A percentile compares a stretch with the other conserved stretches of the same genome.
phyloP scores from a whole-genome alignment of 2,797 vertebrate genomes.

The Chiloscyllium punctatum region DNA sequence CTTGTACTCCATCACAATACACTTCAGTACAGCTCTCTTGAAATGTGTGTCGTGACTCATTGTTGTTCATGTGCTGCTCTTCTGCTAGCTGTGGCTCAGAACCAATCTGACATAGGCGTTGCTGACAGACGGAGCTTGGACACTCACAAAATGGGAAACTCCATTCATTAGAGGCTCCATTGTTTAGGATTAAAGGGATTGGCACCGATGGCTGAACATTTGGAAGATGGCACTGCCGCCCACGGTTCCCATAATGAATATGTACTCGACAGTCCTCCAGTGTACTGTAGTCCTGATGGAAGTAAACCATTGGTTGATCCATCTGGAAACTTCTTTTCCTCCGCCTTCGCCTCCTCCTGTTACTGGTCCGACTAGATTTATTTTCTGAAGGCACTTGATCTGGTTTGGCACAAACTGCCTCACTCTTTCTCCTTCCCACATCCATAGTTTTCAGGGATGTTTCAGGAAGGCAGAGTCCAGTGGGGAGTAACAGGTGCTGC shows the following conservation, averaged over 20 bases:
- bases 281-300: constrained; percentile 65
- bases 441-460: constrained; percentile 50
- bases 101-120: constrained; percentile 63
- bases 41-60: constrained; percentile 45
- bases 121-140: constrained; percentile 71
- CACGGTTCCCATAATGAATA: constrained; percentile 59
- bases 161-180: constrained; percentile 61
- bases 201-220: constrained; percentile 71
- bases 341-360: constrained; percentile 58
- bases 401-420: constrained; percentile 50
- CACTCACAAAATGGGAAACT: constrained; percentile 54
- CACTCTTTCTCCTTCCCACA: constrained; percentile 49
- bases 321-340: constrained; percentile 58
- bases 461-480: constrained; percentile 51
- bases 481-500: constrained; percentile 55
- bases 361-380: constrained; percentile 44
- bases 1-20: constrained; percentile 52
- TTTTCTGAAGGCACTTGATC: constrained; percentile 52
- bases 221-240: constrained; percentile 61
- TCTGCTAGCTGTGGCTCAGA: constrained; percentile 65
- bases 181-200: constrained; percentile 67
- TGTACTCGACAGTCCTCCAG: constrained; percentile 63
- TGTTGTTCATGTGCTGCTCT: constrained; percentile 55
- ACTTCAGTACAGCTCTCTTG: constrained; percentile 54
- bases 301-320: constrained; percentile 58